Base-by-base conservation (phyloP, 2,113 vertebrate genomes). In the Cinclus cinclus region DNA sequence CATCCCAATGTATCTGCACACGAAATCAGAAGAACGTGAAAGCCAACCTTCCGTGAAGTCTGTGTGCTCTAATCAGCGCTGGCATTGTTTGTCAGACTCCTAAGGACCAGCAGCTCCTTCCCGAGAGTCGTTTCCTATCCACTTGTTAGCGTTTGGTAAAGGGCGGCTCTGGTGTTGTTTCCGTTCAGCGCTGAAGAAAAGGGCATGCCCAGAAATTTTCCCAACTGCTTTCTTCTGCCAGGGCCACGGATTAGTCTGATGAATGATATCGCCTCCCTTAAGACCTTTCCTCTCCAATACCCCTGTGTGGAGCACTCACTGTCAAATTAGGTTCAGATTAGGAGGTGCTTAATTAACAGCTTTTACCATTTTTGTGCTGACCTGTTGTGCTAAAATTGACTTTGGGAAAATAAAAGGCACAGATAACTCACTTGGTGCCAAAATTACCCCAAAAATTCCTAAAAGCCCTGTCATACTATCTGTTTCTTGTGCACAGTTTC, bases 41-140 rank as follows among this genome's bases (percentile, higher is more conserved):
- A 81, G 82, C 44, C 71, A 44, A 2, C 70, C 59, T 41, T 2
- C 37, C 0, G 0, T 3, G 9, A 44, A 33, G 65, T 16, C 50
- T 63, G 6, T 22, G 9, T 1, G 30, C 1, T 4, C 69, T 86
- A 10, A 50, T 92, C 10, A 3, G 44, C 0, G 0, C 64, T 82
- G 41, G 3, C 6, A 42, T 74, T 91, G 77, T 92, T 95, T 83
- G 46, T 47, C 5, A 2, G 87, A 2, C 59, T 74, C 68, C 75
- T 37, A 10, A 73, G 37, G 68, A 63, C 18, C 93, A 46, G 35
- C 63, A 60, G 64, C 75, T 83, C 78, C 93, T 93, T 96, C 70
- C 87, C 11, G 6, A 63, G 0, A 11, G 59, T 17, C 7, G 2
- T 86, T 96, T 95, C 85, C 87, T 94, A 47, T 28, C 37, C 35